A percentile compares a stretch with the other conserved stretches of the same genome.
phyloP scores from a whole-genome alignment of 2,797 vertebrate species.

The Sebastiscus albofasciatus region DNA sequence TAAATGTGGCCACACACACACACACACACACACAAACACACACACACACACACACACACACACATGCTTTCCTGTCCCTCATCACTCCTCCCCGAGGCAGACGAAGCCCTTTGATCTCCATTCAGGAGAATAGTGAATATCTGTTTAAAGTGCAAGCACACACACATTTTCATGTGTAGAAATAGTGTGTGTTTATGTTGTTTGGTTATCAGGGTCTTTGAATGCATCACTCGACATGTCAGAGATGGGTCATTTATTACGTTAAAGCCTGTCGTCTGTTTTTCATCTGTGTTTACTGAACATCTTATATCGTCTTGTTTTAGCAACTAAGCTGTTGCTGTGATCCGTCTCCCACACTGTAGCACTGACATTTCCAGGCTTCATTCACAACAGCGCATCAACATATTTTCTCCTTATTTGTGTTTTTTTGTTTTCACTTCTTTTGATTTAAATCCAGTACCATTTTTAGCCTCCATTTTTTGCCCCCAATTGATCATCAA shows the following conservation, averaged over 20 bases:
- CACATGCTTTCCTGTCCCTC: background rate
- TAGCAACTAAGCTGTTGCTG: background rate
- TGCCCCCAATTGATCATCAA: background rate
- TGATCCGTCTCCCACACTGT: slow-evolving; percentile 22
- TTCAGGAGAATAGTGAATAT: slow-evolving; percentile 40
- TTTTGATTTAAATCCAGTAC: background rate
- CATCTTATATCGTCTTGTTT: slow-evolving; percentile 4
- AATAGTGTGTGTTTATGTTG: background rate
- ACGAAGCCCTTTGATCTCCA: slow-evolving; percentile 52
- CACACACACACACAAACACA: no score
- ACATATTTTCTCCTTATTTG: background rate
- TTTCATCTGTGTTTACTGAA: background rate
- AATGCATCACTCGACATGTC: background rate
- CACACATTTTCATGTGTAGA: background rate
- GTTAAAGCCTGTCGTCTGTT: background rate
- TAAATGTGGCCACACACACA: background rate
- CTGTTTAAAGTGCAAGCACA: slow-evolving; percentile 46
- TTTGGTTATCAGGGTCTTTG: background rate
- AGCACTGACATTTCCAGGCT: background rate
- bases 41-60: background rate
- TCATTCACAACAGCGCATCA: background rate
- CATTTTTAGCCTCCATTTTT: no score
- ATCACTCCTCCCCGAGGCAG: background rate
- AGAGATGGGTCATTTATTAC: background rate
- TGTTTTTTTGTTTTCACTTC: background rate